phyloP scores from a whole-genome alignment of 2,113 vertebrate genomes.

The Chaenocephalus aceratus region DNA sequence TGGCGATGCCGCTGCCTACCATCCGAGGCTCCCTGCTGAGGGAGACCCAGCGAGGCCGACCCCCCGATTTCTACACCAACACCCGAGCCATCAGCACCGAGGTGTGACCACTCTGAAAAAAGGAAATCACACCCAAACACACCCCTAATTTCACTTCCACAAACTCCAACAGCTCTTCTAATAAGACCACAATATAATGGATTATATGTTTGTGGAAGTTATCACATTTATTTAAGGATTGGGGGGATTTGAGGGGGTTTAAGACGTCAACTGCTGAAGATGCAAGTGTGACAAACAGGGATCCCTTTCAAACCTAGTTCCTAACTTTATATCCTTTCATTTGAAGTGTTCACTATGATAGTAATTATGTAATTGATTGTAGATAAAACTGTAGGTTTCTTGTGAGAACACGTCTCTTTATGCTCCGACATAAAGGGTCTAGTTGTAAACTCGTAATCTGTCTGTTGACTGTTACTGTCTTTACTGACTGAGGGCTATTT shows the following conservation, averaged over 20 bases:
- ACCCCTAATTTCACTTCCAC: constrained; percentile 14
- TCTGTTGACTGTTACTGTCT: constrained; percentile 56
- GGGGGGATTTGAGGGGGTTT: background rate
- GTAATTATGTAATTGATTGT: constrained; percentile 20
- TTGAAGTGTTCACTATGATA: constrained; percentile 24
- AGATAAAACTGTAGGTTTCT: constrained; percentile 20
- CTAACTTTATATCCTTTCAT: constrained; percentile 13
- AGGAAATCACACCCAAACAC: constrained; percentile 10
- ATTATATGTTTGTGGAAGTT: constrained; percentile 25
- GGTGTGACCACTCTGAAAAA: constrained; percentile 82
- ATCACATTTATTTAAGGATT: constrained; percentile 22
- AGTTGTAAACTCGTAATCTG: constrained; percentile 27
- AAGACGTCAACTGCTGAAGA: background rate
- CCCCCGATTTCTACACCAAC: constrained; percentile 88
- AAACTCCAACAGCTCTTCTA: constrained; percentile 45
- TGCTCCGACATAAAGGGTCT: constrained; percentile 16
- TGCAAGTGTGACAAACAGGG: background rate
- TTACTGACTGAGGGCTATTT: constrained; percentile 77
- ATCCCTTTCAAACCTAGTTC: constrained; percentile 16
- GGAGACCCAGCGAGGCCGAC: constrained; percentile 57
- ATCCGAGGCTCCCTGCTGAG: constrained; percentile 88
- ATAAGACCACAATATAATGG: constrained; percentile 31
- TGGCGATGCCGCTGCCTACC: constrained; percentile 85
- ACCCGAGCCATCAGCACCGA: constrained; percentile 94
- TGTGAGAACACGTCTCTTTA: constrained; percentile 22